Conservation (phyloP, 2,113 vertebrate genomes). For the Acrocephalus kingi region DNA sequence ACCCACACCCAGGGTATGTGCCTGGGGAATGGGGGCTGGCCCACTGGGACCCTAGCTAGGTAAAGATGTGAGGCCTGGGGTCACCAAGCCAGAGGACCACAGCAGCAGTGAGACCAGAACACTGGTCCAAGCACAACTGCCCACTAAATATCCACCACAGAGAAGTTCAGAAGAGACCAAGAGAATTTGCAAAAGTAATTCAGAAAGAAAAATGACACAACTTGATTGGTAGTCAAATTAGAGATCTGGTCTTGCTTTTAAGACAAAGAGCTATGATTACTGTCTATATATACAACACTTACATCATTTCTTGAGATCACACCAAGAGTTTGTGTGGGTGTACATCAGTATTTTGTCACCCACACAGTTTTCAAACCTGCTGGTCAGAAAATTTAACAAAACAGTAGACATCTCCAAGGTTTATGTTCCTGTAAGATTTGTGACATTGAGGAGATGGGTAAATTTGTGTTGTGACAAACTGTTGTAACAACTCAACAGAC, state of each 20-base stretch:
- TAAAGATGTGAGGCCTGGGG: neutral
- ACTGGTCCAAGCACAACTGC: neutral
- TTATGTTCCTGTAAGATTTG: neutral
- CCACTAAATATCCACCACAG: neutral
- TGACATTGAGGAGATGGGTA: neutral
- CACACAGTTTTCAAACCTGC: neutral
- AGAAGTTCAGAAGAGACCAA: neutral
- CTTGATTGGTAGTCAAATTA: neutral
- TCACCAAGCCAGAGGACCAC: neutral
- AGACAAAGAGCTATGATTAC: neutral
- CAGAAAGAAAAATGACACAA: neutral
- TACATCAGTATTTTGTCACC: slow-evolving; percentile 24
- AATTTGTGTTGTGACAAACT: slow-evolving; percentile 9
- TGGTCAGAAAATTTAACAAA: slow-evolving; percentile 34
- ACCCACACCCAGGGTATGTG: neutral
- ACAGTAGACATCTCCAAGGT: neutral
- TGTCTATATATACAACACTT: slow-evolving; percentile 18
- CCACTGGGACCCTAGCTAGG: accelerated
- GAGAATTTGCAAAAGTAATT: neutral
- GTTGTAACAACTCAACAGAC: neutral
- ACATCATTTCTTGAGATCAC: slow-evolving; percentile 6
- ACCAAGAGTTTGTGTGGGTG: slow-evolving; percentile 18
- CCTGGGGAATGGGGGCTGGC: neutral
- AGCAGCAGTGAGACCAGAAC: neutral
- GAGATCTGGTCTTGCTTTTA: neutral